Evolutionary conservation across 2,797 vertebrate species (phyloP).

Genomic region (Sebastes oblongus): DNA sequence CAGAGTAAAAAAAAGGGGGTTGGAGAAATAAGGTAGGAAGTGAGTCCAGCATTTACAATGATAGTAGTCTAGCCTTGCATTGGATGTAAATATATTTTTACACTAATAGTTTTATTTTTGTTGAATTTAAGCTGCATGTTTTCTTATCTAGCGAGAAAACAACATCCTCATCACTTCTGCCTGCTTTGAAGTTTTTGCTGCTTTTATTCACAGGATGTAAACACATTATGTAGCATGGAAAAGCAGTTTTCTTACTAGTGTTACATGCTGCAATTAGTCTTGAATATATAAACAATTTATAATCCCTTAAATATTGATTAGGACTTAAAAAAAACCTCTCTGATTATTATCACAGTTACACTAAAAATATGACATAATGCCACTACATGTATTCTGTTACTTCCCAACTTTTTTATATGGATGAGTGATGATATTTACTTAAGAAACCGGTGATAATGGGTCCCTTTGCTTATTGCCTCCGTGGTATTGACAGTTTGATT

Average conservation of each 20-base stretch:
- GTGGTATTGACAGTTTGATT: constrained; percentile 20
- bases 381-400: neutral
- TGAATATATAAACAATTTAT: neutral
- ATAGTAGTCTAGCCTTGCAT: neutral
- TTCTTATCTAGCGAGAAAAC: neutral
- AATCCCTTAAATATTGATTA: neutral
- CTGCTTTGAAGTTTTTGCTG: neutral
- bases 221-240: neutral
- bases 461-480: neutral
- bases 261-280: neutral
- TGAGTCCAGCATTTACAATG: neutral
- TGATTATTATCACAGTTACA: neutral
- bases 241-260: neutral
- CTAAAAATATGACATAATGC: neutral
- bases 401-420: neutral
- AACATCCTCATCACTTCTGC: neutral
- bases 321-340: neutral
- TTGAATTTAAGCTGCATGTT: neutral
- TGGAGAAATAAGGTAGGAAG: neutral
- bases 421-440: neutral
- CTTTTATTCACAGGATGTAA: neutral
- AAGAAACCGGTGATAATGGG: neutral
- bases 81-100: neutral
- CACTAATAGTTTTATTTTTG: neutral
- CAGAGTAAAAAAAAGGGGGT: too few relatives aligned